Evolutionary conservation across 2,888 invertebrate genomes (phyloP).

Genomic region (Eudemis profundana): DNA sequence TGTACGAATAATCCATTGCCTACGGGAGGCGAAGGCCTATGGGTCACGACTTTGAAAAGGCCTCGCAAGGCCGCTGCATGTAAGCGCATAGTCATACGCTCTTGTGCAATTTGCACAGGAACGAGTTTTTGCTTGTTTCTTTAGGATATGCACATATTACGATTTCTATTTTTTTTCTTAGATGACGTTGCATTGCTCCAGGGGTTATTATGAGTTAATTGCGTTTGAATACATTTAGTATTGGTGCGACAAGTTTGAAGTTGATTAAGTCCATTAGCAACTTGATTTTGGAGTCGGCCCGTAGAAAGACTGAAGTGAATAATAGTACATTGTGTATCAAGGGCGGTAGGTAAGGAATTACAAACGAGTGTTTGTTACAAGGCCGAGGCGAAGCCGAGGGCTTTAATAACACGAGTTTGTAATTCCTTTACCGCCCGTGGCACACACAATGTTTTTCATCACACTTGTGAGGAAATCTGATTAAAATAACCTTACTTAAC

Average conservation of each 20-base stretch:
- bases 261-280: constrained; percentile 10
- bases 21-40: constrained; percentile 70
- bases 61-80: constrained; percentile 68
- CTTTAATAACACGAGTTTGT: too few species aligned
- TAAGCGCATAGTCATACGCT: constrained; percentile 37
- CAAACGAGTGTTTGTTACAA: too few species aligned
- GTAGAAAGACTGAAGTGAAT: constrained; percentile 25
- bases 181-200: background rate
- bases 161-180: background rate
- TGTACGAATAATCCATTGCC: constrained; percentile 46
- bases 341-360: too few species aligned
- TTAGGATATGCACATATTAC: constrained; percentile 2
- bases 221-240: background rate
- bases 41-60: constrained; percentile 81
- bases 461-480: too few species aligned
- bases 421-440: too few species aligned
- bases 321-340: too few species aligned
- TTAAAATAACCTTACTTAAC: too few species aligned
- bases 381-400: too few species aligned
- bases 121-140: constrained; percentile 29
- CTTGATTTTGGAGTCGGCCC: constrained; percentile 7
- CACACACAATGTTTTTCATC: too few species aligned
- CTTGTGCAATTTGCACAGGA: constrained; percentile 39
- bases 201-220: background rate
- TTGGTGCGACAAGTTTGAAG: background rate